Evolutionary conservation across 2,888 invertebrate species (phyloP).

Genomic region (Hylaea fasciaria): DNA sequence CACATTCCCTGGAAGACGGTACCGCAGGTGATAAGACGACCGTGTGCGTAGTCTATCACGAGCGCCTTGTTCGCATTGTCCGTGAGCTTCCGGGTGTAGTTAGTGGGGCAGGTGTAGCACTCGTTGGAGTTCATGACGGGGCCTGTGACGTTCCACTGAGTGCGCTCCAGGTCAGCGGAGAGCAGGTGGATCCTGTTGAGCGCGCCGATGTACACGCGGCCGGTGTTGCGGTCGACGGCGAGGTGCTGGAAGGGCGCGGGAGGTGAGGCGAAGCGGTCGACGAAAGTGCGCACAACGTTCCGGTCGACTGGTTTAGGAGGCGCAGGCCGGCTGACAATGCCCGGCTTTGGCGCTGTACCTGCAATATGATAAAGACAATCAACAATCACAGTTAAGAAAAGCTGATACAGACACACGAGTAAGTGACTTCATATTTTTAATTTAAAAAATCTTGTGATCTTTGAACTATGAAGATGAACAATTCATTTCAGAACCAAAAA

Average conservation of each 20-base stretch:
- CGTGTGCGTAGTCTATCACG: constrained; percentile 96
- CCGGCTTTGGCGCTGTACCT: too few relatives aligned
- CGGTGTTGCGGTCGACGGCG: constrained; percentile 95
- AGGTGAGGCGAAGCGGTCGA: constrained; percentile 86
- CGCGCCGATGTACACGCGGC: constrained; percentile 94
- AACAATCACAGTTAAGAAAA: too few relatives aligned
- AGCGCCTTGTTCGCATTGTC: constrained; percentile 97
- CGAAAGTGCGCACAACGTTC: constrained; percentile 89
- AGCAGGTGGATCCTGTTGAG: constrained; percentile 97
- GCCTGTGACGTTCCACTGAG: constrained; percentile 92
- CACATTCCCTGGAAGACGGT: constrained; percentile 96
- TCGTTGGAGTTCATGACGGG: constrained; percentile 95
- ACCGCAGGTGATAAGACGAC: constrained; percentile 95
- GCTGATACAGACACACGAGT: too few relatives aligned
- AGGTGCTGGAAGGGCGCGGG: constrained; percentile 93
- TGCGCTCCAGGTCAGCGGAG: constrained; percentile 92
- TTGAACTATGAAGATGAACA: too few relatives aligned
- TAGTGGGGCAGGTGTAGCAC: constrained; percentile 93
- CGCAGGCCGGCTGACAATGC: constrained; percentile 66
- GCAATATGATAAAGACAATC: too few relatives aligned
- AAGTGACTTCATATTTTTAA: too few relatives aligned
- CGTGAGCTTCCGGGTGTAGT: constrained; percentile 90
- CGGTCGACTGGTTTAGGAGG: constrained; percentile 76
- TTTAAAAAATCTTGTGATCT: too few relatives aligned
- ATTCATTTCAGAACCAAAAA: too few relatives aligned